A percentile compares a stretch with the other conserved stretches of the same genome.
These are phyloP conservation scores for Calcarius ornatus DNA, from an alignment of 2,113 vertebrate genomes.

Conservation along the genomic window DNA sequence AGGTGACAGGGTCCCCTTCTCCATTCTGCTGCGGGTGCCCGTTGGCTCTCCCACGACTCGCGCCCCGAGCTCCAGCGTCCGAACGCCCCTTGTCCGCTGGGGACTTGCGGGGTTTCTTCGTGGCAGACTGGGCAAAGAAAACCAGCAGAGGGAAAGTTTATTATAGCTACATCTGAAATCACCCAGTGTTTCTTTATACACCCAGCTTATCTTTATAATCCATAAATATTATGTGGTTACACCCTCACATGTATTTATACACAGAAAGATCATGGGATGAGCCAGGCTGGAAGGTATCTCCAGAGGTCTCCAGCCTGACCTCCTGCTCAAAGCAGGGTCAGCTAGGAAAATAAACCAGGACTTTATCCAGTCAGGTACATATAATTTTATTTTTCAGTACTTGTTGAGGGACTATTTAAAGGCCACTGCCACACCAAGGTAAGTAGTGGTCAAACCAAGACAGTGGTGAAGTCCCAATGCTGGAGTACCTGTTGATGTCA, in stretches of 20 bases:
- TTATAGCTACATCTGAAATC: slow-evolving; percentile 13
- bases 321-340: neutral
- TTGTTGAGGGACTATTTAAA: neutral
- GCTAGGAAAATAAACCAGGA: neutral
- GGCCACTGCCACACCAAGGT: neutral
- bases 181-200: neutral
- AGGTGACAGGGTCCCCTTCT: slow-evolving; percentile 89
- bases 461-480: fast-evolving
- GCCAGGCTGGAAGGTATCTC: neutral
- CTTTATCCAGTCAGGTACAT: neutral
- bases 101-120: slow-evolving; percentile 91
- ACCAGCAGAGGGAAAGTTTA: slow-evolving; percentile 24
- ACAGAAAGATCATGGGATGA: neutral
- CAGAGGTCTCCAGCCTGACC: neutral
- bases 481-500: neutral
- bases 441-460: neutral
- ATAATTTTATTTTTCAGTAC: neutral
- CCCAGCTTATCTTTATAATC: neutral
- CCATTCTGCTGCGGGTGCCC: slow-evolving; percentile 92
- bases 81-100: slow-evolving; percentile 83
- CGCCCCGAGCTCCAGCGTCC: slow-evolving; percentile 75
- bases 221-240: neutral
- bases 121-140: slow-evolving; percentile 79
- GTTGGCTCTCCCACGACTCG: slow-evolving; percentile 84
- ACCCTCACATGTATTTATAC: neutral